phyloP scores from a whole-genome alignment of 2,888 invertebrate genomes.

The Empis stercorea region DNA sequence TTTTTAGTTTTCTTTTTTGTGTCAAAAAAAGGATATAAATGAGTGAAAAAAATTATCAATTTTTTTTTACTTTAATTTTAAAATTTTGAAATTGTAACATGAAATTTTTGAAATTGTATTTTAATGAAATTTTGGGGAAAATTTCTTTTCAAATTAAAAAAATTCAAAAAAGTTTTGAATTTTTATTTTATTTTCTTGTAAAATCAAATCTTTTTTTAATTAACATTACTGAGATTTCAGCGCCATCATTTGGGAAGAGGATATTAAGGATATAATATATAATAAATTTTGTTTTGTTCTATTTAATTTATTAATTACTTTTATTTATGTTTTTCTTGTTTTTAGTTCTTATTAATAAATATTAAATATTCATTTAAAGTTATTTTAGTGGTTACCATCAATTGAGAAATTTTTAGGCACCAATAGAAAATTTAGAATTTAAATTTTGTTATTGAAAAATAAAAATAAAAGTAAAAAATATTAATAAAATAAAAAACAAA shows the following conservation, averaged over 20 bases:
- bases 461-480: neutral
- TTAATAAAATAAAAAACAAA: too few relatives aligned
- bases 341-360: neutral
- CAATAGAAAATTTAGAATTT: neutral
- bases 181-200: too few relatives aligned
- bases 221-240: slow-evolving; percentile 7
- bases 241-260: slow-evolving; percentile 5
- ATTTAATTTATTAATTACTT: neutral
- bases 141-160: neutral
- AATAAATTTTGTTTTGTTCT: neutral
- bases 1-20: too few relatives aligned
- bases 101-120: neutral
- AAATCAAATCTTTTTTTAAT: neutral
- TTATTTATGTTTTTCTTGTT: neutral
- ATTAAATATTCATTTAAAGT: too few relatives aligned
- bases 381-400: too few relatives aligned
- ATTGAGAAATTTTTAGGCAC: neutral
- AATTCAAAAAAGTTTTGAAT: too few relatives aligned
- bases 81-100: too few relatives aligned
- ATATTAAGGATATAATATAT: too few relatives aligned
- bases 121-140: neutral
- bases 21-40: neutral
- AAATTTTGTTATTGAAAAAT: too few relatives aligned
- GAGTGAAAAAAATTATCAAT: neutral
- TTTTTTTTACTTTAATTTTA: neutral